Base-by-base conservation (phyloP, 2,113 vertebrate species). In the Nerophis lumbriciformis region DNA sequence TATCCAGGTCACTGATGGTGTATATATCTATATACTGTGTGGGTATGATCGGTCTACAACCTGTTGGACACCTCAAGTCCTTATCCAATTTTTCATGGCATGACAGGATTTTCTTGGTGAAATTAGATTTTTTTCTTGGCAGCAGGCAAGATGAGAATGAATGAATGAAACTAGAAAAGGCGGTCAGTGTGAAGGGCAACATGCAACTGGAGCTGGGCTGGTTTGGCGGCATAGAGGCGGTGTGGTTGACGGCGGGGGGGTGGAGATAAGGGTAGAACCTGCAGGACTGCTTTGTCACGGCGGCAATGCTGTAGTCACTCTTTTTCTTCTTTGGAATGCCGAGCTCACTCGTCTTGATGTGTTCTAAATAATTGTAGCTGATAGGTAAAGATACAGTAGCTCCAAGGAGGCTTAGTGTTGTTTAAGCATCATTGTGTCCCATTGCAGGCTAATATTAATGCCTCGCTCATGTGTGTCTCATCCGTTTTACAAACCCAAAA, bases 201-300 rank as follows among this genome's bases (percentile, higher is more conserved):
- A 9, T 54, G 71, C 66, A 58, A 53, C 51, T n/a, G 6, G 39
- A 65, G 63, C 61, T 56, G 15, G 42, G 53, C 66, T 38, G 73
- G 59, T 47, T 60, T 57, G 61, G 66, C 56, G 53, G 63, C 52
- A 49, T 58, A 58, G 47, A n/a, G 38, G 39, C 36, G 56, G 42
- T 21, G 42, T 42, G 39, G 57, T 42, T 59, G 11, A 42, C 6
- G 53, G 59, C 47, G 48, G 70, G 19, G 19, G 50, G 61, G 73
- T 64, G 61, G 44, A 79, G 65, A 48, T 67, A 77, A 75, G 79
- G 66, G 75, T 77, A 73, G 63, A 89, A 89, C 89, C 80, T 76
- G 86, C 62, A 78, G 59, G 82, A 88, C 87, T 83, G 88, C 85
- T 85, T 87, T 84, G 85, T 90, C 85, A 88, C 83, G 71, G 74